Base-by-base conservation (phyloP, 2,888 invertebrate species). In the Hoplodrina blanda region DNA sequence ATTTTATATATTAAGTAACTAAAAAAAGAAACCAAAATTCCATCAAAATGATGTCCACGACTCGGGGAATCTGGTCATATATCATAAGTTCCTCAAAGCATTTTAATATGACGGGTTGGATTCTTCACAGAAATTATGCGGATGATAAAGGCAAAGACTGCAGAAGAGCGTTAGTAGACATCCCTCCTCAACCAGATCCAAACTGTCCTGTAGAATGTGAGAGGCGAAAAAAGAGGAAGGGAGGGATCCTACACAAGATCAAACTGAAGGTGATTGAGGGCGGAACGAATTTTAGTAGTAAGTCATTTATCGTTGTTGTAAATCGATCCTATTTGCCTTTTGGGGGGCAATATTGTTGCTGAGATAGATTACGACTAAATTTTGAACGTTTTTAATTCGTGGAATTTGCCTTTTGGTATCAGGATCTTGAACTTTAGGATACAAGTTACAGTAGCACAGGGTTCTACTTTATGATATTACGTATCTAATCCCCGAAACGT, bases 261-360 rank as follows among this genome's bases (percentile, higher is more conserved):
- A 95, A 94, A 83, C 71, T 95, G 63, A 92, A 81, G 81, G 83
- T 96, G 11, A 84, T 93, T 30, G 94, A 95, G 79, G 95, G 95
- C 25, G 95, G 95, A 66, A 91, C 94, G 1, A 96, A 95, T 77
- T 95, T 96, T 87, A 95, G 95, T 80, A 94, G 95, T 95, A 84
- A 92, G 94, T 87, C 37, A 11, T 46, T 46, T 17, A 1, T 46
- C 41, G 41, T 13, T 41, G 41, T 41, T 11, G 41, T 41, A 10
- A 13, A 11, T 41, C 2, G 25, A n/a, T 49, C 11, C 1, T 25
- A 62, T n/a, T 19, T 17, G 3, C 41, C 41, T 41, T 11, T 4
- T 41, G 41, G 11, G 11, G n/a, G n/a, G n/a, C n/a, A n/a, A 25
- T 37, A 8, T 37, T 37, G 7, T 37, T 37, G 37, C 37, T 37